These are phyloP conservation scores for Campoplex capitator DNA, from an alignment of 2,888 invertebrate genomes.

Conservation along the genomic window DNA sequence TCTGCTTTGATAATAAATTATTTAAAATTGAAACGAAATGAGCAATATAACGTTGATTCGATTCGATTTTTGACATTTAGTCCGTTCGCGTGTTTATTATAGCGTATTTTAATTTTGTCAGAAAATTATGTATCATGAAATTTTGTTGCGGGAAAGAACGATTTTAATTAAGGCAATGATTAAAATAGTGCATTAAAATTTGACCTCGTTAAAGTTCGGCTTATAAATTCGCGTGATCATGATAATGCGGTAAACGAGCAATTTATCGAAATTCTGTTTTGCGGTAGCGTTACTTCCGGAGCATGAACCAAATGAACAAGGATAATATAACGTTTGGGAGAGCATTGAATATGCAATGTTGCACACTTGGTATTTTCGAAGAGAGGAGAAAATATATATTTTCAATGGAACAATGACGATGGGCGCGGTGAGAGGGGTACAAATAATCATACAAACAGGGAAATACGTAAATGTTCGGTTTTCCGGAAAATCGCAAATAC, in stretches of 20 bases:
- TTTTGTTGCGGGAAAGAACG: neutral
- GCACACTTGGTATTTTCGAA: conserved; percentile 9
- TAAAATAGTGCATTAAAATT: conserved; percentile 20
- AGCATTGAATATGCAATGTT: conserved; percentile 42
- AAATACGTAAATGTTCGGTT: conserved; percentile 54
- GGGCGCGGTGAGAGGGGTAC: conserved; percentile 13
- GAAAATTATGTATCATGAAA: neutral
- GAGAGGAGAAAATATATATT: conserved; percentile 37
- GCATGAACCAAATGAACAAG: conserved; percentile 47
- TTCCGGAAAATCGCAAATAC: conserved; percentile 44
- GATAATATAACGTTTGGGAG: conserved; percentile 18
- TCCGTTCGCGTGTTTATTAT: neutral
- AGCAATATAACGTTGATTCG: neutral
- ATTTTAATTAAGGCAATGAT: conserved; percentile 6
- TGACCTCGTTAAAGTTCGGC: neutral
- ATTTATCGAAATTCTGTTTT: conserved; percentile 56
- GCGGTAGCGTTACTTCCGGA: conserved; percentile 45
- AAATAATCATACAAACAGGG: conserved; percentile 56
- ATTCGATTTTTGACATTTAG: neutral
- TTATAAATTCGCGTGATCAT: conserved; percentile 6
- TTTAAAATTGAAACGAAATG: neutral
- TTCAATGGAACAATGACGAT: neutral
- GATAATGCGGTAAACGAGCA: conserved; percentile 35
- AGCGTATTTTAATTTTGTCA: neutral
- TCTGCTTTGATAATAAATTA: neutral